Percentiles rank a stretch among this genome's conserved stretches.
These are phyloP conservation scores for Lasioglossum figueresi DNA, from an alignment of 2,888 invertebrate genomes.

Conservation along the genomic window DNA sequence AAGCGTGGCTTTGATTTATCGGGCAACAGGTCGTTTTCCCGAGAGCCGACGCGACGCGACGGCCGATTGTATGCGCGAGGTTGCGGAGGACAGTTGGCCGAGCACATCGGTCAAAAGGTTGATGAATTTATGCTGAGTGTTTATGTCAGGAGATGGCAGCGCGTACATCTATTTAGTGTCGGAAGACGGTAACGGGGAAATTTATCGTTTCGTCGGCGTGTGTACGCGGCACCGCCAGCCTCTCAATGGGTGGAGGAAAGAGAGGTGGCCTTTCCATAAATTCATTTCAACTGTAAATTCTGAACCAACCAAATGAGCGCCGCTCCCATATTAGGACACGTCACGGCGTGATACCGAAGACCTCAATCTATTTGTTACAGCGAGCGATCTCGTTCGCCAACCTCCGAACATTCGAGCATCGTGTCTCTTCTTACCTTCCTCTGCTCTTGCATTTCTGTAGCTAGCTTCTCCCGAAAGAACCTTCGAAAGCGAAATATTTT, in stretches of 20 bases:
- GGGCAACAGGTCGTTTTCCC: slow-evolving; percentile 34
- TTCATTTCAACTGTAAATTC: slow-evolving; percentile 80
- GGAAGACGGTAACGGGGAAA: slow-evolving; percentile 75
- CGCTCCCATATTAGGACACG: slow-evolving; percentile 73
- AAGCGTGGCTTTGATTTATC: slow-evolving; percentile 36
- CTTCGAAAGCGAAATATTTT: too few relatives aligned
- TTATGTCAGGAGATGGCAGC: slow-evolving; percentile 79
- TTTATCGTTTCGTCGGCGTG: slow-evolving; percentile 80
- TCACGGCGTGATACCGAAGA: slow-evolving; percentile 51
- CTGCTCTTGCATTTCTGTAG: background rate
- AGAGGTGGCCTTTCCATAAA: slow-evolving; percentile 77
- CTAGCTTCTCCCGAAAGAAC: background rate
- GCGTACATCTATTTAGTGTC: slow-evolving; percentile 80
- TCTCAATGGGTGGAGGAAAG: slow-evolving; percentile 39
- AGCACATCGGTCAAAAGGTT: slow-evolving; percentile 62
- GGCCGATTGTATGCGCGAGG: slow-evolving; percentile 26
- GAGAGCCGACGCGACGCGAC: slow-evolving; percentile 5
- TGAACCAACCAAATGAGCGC: slow-evolving; percentile 76
- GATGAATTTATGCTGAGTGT: slow-evolving; percentile 80
- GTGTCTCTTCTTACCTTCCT: background rate
- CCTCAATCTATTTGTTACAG: slow-evolving; percentile 66
- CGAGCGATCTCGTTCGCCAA: background rate
- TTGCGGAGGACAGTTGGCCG: slow-evolving; percentile 29
- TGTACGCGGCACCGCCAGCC: slow-evolving; percentile 41
- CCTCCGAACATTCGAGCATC: background rate